Evolutionary conservation across 2,888 invertebrate genomes (phyloP), one percentile per base, ranked within the genome.

Genomic region (Lacanobia oleracea): DNA sequence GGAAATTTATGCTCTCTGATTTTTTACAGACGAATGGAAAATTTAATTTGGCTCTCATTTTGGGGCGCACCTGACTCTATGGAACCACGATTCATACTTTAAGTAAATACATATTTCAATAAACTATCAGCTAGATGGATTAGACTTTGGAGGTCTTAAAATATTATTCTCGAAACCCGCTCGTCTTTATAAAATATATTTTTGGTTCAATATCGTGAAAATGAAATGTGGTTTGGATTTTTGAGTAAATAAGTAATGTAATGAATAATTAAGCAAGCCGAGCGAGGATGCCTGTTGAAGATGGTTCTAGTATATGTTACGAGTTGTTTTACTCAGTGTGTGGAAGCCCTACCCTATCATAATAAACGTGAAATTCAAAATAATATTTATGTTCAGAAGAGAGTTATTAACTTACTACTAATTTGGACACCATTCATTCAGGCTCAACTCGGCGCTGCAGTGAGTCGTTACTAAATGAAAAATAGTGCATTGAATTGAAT

Each of bases 21-120:
- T 85, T 84, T 88, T 88, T 84, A 72, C 79, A 81, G 77, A 65
- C 81, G 82, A 87, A 81, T 82, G 80, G 74, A 83, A 86, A 84
- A 88, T 86, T 85, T 86, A 81, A 87, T 87, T 87, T 85, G 65
- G 61, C 72, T 75, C 72, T 72, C 73, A 83, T 84, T 85, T 87
- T 77, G 56, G 61, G 67, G 71, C 45, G 70, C 70, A 76, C 67
- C 72, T 77, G 78, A 76, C 59, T 79, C 77, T 61, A 51, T 23
- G 48, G n/a, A 21, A 56, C 50, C 61, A 51, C 60, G 43, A 56
- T 57, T 50, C 48, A 60, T 65, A 57, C 48, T 72, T 56, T 57
- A 59, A 70, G 40, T 74, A 59, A 70, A 33, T 74, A 79, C 33
- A 61, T 60, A 56, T 50, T 37, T 75, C 60, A 76, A 67, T 74